Percentiles rank a stretch among this genome's conserved stretches.
phyloP scores from a whole-genome alignment of 1,140 invertebrate species.

The Sitophilus oryzae region DNA sequence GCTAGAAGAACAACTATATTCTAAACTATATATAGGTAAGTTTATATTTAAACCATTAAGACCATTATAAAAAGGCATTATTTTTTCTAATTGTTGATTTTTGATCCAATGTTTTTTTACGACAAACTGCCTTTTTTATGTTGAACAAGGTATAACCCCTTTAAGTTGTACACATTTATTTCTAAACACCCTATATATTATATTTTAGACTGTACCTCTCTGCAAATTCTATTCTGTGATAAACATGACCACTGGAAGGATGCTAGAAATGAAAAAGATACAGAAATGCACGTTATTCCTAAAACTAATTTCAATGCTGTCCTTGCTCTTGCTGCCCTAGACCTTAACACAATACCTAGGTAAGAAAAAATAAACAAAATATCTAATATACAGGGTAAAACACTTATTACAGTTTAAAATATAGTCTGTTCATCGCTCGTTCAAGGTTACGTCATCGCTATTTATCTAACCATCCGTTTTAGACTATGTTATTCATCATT shows the following conservation, averaged over 20 bases:
- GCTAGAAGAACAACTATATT: conserved; percentile 74
- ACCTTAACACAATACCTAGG: conserved; percentile 36
- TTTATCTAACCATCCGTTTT: no score
- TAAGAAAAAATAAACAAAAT: conserved; percentile 26
- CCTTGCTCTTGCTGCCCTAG: conserved; percentile 33
- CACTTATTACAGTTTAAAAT: no score
- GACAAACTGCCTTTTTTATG: no score
- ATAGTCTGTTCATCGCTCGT: no score
- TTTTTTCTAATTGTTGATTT: no score
- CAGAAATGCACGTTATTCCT: conserved; percentile 69
- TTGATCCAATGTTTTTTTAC: no score
- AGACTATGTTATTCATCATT: no score
- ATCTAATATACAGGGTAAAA: conserved; percentile 4
- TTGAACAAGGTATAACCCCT: no score
- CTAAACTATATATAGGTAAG: conserved; percentile 59
- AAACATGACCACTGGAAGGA: conserved; percentile 71
- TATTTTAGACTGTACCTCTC: conserved; percentile 53
- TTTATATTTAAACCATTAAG: no score
- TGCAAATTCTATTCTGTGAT: conserved; percentile 59
- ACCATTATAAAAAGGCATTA: no score
- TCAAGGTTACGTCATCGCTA: no score
- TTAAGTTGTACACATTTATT: neutral
- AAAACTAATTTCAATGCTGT: conserved; percentile 45
- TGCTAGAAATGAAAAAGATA: conserved; percentile 61
- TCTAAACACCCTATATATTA: neutral